Evolutionary conservation across 2,797 vertebrate species (phyloP).

Genomic region (Anniella stebbinsi): DNA sequence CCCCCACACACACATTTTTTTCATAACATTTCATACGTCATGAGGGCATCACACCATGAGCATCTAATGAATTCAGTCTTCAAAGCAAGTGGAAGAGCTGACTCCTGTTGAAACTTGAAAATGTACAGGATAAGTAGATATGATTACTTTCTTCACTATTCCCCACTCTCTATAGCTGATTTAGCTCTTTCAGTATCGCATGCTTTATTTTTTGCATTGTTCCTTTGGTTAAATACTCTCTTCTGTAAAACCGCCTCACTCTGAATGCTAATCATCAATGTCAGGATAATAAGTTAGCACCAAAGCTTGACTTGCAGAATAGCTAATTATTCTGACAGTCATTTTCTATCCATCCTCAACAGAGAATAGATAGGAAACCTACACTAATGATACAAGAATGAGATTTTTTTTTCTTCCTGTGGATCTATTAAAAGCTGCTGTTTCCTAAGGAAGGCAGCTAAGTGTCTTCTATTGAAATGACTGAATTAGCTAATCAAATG

Average conservation of each 20-base stretch:
- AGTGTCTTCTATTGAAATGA: constrained; percentile 40
- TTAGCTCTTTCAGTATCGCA: background rate
- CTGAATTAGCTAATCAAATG: constrained; percentile 46
- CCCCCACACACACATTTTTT: no score
- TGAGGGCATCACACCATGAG: background rate
- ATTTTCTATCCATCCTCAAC: constrained; percentile 3
- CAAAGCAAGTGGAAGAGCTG: background rate
- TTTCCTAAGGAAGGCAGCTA: constrained; percentile 36
- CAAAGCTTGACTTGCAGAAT: constrained; percentile 34
- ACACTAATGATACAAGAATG: constrained; percentile 44
- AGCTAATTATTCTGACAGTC: constrained; percentile 41
- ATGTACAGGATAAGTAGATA: background rate
- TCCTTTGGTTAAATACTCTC: constrained; percentile 27
- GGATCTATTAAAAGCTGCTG: constrained; percentile 30
- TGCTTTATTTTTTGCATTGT: constrained; percentile 9
- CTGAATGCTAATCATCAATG: constrained; percentile 32
- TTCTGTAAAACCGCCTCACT: constrained; percentile 19
- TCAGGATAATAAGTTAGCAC: constrained; percentile 40
- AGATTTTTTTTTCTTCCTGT: constrained; percentile 16
- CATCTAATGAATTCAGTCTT: background rate
- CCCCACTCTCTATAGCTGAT: constrained; percentile 1
- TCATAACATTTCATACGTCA: background rate
- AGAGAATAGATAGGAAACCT: constrained; percentile 28
- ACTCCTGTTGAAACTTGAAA: background rate
- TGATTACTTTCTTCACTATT: constrained; percentile 7